These are phyloP conservation scores for Carcharodon carcharias DNA, from an alignment of 2,797 vertebrate genomes.

Conservation along the genomic window DNA sequence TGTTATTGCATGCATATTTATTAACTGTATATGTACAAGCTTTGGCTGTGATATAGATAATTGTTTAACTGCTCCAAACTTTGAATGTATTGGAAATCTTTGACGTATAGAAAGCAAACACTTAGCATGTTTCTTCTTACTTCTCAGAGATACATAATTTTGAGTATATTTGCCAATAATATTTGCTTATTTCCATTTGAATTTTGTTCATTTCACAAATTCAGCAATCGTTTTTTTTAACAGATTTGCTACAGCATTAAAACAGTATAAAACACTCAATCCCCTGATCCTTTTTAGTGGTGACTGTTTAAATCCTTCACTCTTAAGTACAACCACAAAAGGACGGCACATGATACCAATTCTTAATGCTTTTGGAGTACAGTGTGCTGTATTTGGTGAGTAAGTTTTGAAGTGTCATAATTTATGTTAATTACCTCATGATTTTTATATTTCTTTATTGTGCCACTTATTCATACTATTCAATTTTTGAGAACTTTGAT, in stretches of 20 bases:
- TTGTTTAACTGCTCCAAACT: not conserved
- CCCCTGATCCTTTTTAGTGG: constrained; percentile 47
- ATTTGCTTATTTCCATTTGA: not conserved
- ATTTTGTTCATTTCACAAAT: not conserved
- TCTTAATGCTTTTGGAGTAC: constrained; percentile 48
- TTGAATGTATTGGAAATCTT: not conserved
- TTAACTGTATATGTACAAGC: not conserved
- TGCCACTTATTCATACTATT: constrained; percentile 10
- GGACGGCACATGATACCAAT: constrained; percentile 47
- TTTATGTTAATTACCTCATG: constrained; percentile 34
- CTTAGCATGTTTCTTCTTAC: not conserved
- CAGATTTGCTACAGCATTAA: constrained; percentile 46
- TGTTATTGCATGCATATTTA: not conserved
- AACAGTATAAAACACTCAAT: constrained; percentile 45
- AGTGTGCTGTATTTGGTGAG: constrained; percentile 50
- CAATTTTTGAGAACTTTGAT: not conserved
- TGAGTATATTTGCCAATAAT: not conserved
- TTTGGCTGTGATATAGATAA: not conserved
- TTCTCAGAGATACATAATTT: not conserved
- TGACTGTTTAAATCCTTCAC: constrained; percentile 47
- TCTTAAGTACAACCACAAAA: constrained; percentile 47
- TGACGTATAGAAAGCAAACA: not conserved
- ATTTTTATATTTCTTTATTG: constrained; percentile 34
- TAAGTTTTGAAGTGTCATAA: constrained; percentile 37
- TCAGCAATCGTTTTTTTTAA: constrained; percentile 20